Base-by-base conservation (phyloP, 1,140 invertebrate genomes). In the Trichogramma pretiosum region DNA sequence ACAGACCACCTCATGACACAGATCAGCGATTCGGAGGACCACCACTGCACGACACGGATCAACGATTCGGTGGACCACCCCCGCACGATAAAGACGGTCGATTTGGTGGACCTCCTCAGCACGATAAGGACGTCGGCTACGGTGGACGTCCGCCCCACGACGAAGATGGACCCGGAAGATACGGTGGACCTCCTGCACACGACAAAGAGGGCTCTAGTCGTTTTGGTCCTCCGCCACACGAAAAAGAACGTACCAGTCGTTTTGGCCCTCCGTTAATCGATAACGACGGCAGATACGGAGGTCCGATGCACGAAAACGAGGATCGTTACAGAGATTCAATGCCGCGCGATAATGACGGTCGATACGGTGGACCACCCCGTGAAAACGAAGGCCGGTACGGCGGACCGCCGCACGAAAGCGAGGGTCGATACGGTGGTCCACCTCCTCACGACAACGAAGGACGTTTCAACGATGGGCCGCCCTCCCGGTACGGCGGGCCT, bases 1-100 rank as follows among this genome's bases (percentile, higher is more conserved):
- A 51, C 22, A 52, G 38, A 37, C 56, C 60, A 23, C 54, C 64
- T 10, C 58, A 65, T 21, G 58, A 46, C 13, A 28, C 11, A 11
- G 24, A 28, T 11, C 24, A 28, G 5, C 24, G 24, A n/a, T 28
- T 7, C 24, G 24, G 24, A 28, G 24, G 24, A 28, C 24, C 24
- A 28, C 24, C 24, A 28, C 24, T 11, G 5, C 24, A 11, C 24
- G 24, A 28, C 13, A 28, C 11, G 24, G 24, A 28, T 11, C 24
- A 28, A 5, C 24, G 24, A n/a, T 28, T 7, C 24, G 24, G 24
- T 7, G 24, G 24, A 28, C 24, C 24, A 28, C 24, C 24, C 11
- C 24, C 24, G 24, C 11, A 28, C 11, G 24, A 7, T 28, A 28
- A 28, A 28, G 5, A 5, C 11, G 11, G 24, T 28, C 24, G 24